Conservation (phyloP, 2,888 invertebrate species). For the Calameuta idolon region DNA sequence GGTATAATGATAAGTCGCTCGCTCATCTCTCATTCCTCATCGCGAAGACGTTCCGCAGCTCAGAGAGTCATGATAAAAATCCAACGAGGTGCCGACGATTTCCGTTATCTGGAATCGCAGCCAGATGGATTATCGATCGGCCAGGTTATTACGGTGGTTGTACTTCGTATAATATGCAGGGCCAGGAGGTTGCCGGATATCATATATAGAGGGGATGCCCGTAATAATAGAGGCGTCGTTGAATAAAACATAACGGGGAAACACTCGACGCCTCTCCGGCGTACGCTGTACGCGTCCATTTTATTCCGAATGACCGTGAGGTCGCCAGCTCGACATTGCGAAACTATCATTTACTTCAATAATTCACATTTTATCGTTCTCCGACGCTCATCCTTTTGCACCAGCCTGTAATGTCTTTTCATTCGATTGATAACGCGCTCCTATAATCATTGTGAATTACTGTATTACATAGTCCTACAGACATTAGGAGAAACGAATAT, state of each 20-base stretch:
- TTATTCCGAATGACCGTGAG: neutral
- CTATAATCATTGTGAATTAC: neutral
- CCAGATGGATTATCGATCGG: conserved; percentile 42
- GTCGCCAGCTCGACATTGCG: neutral
- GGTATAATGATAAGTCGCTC: neutral
- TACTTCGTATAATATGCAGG: conserved; percentile 15
- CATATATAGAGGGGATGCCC: neutral
- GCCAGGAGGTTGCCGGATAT: neutral
- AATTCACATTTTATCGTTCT: neutral
- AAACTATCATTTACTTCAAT: neutral
- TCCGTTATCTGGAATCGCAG: conserved; percentile 40
- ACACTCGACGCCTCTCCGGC: conserved; percentile 1
- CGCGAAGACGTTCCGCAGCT: conserved; percentile 1
- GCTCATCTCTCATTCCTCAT: neutral
- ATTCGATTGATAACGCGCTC: neutral
- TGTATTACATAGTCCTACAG: neutral
- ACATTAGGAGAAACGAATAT: too few species aligned
- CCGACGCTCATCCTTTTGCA: neutral
- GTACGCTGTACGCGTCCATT: neutral
- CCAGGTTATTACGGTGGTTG: conserved; percentile 30
- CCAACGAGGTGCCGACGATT: conserved; percentile 34
- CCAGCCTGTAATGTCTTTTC: neutral
- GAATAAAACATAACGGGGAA: conserved; percentile 22
- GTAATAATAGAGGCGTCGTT: conserved; percentile 11
- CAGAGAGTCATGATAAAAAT: conserved; percentile 34